Conservation (phyloP, 2,797 vertebrate species). For the Myotis myotis region DNA sequence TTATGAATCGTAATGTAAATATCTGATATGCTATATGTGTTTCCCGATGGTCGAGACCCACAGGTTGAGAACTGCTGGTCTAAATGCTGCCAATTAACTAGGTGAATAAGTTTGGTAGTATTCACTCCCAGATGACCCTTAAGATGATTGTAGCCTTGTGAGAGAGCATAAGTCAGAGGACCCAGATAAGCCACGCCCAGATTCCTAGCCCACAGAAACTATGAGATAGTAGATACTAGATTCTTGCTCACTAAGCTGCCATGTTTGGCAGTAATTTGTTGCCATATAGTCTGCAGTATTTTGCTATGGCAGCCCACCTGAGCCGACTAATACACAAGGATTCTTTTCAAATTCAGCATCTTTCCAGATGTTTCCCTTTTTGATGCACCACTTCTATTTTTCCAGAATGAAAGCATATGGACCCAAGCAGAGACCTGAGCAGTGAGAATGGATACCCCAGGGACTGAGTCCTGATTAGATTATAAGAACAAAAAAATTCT, state of each 20-base stretch:
- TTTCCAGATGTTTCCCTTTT: not conserved
- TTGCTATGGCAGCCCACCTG: not conserved
- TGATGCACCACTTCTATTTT: not conserved
- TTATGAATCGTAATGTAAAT: no score
- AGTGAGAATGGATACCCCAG: no score
- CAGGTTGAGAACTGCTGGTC: no score
- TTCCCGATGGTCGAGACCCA: no score
- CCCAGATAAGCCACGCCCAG: not conserved
- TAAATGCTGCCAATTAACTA: not conserved
- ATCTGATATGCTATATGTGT: no score
- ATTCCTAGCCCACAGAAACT: not conserved
- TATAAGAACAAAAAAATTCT: not conserved
- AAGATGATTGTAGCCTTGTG: not conserved
- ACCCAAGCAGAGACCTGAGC: not conserved
- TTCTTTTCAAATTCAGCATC: not conserved
- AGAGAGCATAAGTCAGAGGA: not conserved
- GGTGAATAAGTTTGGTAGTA: not conserved
- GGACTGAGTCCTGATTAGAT: not conserved
- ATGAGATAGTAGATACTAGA: not conserved
- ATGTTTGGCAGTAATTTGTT: not conserved
- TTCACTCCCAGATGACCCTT: not conserved
- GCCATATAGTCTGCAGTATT: not conserved
- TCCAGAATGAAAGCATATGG: not conserved
- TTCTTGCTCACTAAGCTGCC: not conserved
- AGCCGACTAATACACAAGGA: not conserved